Conservation (phyloP, 2,888 invertebrate species). For the Slavum lentiscoides region DNA sequence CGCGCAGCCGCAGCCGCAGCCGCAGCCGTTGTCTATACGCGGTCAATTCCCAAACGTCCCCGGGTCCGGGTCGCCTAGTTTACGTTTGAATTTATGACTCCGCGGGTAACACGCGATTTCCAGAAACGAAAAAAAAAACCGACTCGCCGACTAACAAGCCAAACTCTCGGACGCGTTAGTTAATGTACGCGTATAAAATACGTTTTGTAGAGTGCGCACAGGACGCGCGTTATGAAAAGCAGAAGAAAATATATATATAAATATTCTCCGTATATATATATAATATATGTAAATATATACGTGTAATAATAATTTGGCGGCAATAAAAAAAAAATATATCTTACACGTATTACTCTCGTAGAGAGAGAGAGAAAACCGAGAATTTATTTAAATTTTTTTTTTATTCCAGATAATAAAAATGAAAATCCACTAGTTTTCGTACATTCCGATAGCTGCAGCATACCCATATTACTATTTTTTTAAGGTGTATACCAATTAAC, state of each 20-base stretch:
- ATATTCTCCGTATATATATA: neutral
- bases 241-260: neutral
- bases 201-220: neutral
- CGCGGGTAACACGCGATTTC: constrained; percentile 3
- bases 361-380: constrained; percentile 4
- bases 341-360: neutral
- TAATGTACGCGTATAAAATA: neutral
- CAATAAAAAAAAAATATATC: neutral
- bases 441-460: too few species aligned
- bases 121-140: constrained; percentile 6
- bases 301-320: neutral
- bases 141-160: neutral
- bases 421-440: too few species aligned
- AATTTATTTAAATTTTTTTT: constrained; percentile 23
- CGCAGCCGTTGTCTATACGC: neutral
- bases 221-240: neutral
- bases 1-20: neutral
- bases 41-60: constrained; percentile 46
- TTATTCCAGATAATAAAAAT: too few species aligned
- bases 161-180: neutral
- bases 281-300: neutral
- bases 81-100: constrained; percentile 25
- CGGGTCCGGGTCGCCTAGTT: neutral
- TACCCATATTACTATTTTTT: too few species aligned
- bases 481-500: too few species aligned